Evolutionary conservation across 2,113 vertebrate genomes (phyloP).

Genomic region (Smithornis capensis): DNA sequence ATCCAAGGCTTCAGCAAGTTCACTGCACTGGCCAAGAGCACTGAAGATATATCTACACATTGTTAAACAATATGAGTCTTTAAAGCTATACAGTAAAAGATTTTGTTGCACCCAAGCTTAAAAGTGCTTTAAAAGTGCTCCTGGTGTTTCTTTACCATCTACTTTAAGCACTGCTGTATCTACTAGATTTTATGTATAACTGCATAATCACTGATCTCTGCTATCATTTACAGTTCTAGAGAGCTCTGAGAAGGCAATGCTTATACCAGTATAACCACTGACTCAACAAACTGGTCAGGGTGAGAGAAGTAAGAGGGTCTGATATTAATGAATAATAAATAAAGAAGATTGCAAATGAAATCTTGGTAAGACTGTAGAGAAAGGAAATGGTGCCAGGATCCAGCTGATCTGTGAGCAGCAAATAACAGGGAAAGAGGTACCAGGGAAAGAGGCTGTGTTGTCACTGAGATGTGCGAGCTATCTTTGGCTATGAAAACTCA

Average conservation of each 20-base stretch:
- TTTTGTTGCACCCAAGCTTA: not conserved
- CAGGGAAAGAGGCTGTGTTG: not conserved
- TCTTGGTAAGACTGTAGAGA: not conserved
- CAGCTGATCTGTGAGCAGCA: not conserved
- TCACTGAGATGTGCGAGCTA: not conserved
- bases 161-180: not conserved
- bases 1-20: not conserved
- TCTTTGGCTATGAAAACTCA: not conserved
- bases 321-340: not conserved
- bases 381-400: not conserved
- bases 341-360: not conserved
- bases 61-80: not conserved
- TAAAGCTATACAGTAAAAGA: not conserved
- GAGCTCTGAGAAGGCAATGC: not conserved
- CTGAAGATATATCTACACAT: not conserved
- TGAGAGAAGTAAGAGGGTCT: not conserved
- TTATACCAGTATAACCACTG: not conserved
- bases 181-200: not conserved
- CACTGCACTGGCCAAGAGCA: not conserved
- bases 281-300: not conserved
- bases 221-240: not conserved
- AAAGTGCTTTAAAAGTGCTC: not conserved
- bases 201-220: not conserved
- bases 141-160: not conserved
- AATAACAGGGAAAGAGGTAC: not conserved